A percentile compares a stretch with the other conserved stretches of the same genome.
These are phyloP conservation scores for Agrochola lota DNA, from an alignment of 2,888 invertebrate species.

Conservation along the genomic window DNA sequence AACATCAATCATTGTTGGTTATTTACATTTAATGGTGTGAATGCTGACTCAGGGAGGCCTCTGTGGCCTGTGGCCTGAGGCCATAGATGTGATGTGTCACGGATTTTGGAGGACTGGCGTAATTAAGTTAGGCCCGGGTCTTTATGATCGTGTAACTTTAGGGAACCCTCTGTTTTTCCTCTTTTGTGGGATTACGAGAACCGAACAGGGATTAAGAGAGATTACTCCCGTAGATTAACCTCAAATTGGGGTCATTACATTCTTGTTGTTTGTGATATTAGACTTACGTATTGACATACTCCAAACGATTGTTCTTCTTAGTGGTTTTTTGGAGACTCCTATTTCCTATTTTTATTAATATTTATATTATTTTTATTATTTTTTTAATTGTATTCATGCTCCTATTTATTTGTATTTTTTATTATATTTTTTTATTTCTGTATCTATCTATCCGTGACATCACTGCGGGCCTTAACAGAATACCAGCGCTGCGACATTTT, in stretches of 20 bases:
- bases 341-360: no score
- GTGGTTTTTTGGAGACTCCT: no score
- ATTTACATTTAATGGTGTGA: slow-evolving; percentile 67
- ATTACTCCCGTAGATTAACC: slow-evolving; percentile 5
- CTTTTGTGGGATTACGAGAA: slow-evolving; percentile 1
- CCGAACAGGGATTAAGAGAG: background rate
- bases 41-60: slow-evolving; percentile 47
- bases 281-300: no score
- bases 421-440: no score
- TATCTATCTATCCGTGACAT: no score
- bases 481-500: no score
- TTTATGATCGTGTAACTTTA: background rate
- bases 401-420: no score
- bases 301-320: background rate
- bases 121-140: slow-evolving; percentile 28
- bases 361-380: no score
- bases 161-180: background rate
- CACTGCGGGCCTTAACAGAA: no score
- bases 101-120: background rate
- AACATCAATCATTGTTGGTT: slow-evolving; percentile 64
- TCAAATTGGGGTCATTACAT: background rate
- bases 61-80: slow-evolving; percentile 19
- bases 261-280: background rate
- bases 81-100: slow-evolving; percentile 20
- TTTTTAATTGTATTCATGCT: no score